phyloP scores from a whole-genome alignment of 1,140 invertebrate species.

The Trichonephila inaurata region DNA sequence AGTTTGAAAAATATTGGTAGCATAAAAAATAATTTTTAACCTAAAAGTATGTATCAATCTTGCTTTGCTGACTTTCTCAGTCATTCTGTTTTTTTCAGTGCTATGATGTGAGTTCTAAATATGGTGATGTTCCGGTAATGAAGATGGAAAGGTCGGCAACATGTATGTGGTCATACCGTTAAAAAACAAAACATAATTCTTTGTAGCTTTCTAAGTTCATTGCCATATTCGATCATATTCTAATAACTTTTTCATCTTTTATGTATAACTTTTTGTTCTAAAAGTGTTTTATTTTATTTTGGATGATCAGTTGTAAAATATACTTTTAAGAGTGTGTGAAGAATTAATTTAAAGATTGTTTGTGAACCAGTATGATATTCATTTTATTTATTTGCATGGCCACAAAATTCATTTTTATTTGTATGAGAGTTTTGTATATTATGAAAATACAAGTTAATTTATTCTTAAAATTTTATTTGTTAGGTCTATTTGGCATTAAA shows the following conservation, averaged over 20 bases:
- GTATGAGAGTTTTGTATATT: no score
- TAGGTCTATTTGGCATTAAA: conserved; percentile 92
- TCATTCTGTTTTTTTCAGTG: conserved; percentile 83
- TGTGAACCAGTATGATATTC: neutral
- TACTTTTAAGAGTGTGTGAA: neutral
- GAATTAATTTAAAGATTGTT: neutral
- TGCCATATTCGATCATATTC: conserved; percentile 12
- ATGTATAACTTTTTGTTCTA: no score
- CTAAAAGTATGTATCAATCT: neutral
- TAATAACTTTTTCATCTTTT: neutral
- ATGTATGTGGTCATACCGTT: conserved; percentile 82
- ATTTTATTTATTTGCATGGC: conserved; percentile 5
- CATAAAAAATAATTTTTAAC: neutral
- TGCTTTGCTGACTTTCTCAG: conserved; percentile 14
- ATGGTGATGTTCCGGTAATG: conserved; percentile 87
- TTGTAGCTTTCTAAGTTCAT: neutral
- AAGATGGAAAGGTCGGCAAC: conserved; percentile 96
- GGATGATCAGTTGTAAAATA: neutral
- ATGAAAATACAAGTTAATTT: neutral
- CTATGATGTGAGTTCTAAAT: conserved; percentile 90
- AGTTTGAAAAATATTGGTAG: no score
- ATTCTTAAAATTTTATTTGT: neutral
- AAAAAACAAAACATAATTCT: conserved; percentile 32
- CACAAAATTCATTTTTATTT: neutral
- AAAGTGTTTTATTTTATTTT: no score